These are phyloP conservation scores for Acrocyrtus sp. DNA, from an alignment of 2,888 invertebrate genomes.

Conservation along the genomic window DNA sequence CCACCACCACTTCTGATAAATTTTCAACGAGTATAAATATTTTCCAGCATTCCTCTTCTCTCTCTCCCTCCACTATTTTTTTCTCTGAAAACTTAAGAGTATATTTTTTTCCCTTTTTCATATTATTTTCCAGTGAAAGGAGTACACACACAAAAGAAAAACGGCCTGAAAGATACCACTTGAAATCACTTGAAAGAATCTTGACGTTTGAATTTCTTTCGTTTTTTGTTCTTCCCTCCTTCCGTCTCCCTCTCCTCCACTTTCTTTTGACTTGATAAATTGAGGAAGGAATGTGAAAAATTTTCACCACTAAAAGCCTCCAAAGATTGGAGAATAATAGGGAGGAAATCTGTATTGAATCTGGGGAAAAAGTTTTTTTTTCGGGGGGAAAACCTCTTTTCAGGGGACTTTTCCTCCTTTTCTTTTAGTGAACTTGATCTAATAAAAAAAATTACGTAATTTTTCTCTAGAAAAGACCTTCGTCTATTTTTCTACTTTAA, in stretches of 20 bases:
- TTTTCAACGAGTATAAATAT: constrained; percentile 27
- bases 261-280: constrained; percentile 53
- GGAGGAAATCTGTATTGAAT: constrained; percentile 24
- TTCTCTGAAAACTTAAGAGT: neutral
- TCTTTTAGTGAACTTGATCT: too few relatives aligned
- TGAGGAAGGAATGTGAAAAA: constrained; percentile 53
- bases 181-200: constrained; percentile 55
- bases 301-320: constrained; percentile 44
- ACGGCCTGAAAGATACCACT: constrained; percentile 50
- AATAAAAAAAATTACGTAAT: too few relatives aligned
- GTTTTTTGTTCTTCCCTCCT: constrained; percentile 17
- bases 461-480: too few relatives aligned
- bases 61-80: constrained; percentile 12
- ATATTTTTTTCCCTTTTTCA: constrained; percentile 2
- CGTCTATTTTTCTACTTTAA: too few relatives aligned
- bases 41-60: constrained; percentile 26
- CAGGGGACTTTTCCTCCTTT: too few relatives aligned
- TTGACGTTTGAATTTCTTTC: constrained; percentile 54
- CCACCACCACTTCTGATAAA: constrained; percentile 42
- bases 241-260: neutral
- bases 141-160: constrained; percentile 25
- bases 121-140: neutral
- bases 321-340: constrained; percentile 33
- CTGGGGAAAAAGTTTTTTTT: neutral
- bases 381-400: too few relatives aligned